Conservation (phyloP, 2,797 vertebrate genomes). For the Phaenicophaeus curvirostris region DNA sequence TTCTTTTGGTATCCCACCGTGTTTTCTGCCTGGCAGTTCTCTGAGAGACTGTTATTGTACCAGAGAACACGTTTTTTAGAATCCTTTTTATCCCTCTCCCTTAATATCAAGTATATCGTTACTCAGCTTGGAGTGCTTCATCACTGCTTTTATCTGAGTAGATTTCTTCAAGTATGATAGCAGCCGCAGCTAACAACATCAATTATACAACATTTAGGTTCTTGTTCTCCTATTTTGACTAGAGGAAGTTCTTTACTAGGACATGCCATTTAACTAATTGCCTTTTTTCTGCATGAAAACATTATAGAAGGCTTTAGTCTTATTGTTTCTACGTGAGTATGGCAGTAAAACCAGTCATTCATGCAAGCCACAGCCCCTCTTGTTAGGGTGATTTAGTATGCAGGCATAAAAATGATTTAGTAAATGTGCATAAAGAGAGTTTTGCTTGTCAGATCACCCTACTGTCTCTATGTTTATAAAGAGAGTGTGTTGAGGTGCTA, state of each 20-base stretch:
- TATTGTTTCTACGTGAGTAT: neutral
- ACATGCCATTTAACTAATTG: neutral
- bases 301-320: neutral
- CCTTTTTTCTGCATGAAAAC: neutral
- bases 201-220: neutral
- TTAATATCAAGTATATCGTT: conserved; percentile 12
- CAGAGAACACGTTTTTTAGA: neutral
- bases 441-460: neutral
- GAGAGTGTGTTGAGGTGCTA: neutral
- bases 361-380: neutral
- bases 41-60: neutral
- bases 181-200: conserved; percentile 17
- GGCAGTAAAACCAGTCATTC: neutral
- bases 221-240: neutral
- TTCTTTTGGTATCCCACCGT: neutral
- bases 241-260: neutral
- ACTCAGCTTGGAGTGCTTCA: conserved; percentile 4
- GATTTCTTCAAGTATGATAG: neutral
- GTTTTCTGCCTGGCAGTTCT: conserved; percentile 20
- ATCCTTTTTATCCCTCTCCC: conserved; percentile 1
- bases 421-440: neutral
- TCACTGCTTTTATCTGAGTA: conserved; percentile 9
- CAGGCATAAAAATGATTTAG: neutral
- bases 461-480: neutral
- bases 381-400: neutral